Conservation (phyloP, 2,113 vertebrate genomes). For the Otus sunia region DNA sequence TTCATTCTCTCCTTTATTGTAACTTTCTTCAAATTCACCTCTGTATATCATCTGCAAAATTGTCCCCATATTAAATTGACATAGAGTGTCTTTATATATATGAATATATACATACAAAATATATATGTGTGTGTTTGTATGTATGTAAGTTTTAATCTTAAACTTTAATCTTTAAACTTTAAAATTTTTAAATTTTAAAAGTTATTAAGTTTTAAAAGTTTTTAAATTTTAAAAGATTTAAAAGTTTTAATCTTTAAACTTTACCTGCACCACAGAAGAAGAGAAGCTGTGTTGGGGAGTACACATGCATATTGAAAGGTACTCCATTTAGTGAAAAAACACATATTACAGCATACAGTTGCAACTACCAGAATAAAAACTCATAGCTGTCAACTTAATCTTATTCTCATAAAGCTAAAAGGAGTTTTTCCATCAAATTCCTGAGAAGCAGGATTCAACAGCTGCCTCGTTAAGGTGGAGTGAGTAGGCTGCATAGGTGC, state of each 20-base stretch:
- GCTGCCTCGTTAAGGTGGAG: background rate
- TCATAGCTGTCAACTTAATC: background rate
- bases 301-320: background rate
- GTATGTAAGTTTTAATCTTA: background rate
- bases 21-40: background rate
- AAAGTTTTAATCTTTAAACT: background rate
- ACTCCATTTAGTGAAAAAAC: background rate
- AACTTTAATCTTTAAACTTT: too few relatives aligned
- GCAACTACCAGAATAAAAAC: background rate
- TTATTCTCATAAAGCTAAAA: background rate
- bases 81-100: background rate
- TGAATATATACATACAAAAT: background rate
- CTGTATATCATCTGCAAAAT: background rate
- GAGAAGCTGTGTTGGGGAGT: background rate
- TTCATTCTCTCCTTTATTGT: background rate
- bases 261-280: background rate
- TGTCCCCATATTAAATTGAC: background rate
- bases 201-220: too few relatives aligned
- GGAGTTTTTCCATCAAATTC: background rate
- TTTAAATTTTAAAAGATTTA: too few relatives aligned
- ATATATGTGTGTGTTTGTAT: background rate
- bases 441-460: background rate
- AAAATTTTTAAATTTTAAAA: too few relatives aligned
- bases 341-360: background rate
- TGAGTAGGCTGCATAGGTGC: background rate